Conservation (phyloP, 2,888 invertebrate species). For the Linnaemya vulpina region DNA sequence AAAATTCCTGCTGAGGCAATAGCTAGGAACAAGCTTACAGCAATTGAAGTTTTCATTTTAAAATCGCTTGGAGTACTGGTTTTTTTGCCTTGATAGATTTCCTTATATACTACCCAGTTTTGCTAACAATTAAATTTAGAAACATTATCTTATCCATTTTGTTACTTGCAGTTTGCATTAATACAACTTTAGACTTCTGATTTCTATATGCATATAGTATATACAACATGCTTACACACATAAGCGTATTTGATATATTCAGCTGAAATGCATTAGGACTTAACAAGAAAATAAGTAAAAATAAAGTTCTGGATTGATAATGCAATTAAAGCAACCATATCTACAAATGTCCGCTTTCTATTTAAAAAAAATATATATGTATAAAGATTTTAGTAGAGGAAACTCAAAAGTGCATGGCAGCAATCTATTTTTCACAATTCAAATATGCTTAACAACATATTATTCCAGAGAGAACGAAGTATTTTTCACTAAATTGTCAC, state of each 20-base stretch:
- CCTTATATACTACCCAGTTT: conserved; percentile 24
- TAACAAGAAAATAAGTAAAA: too few relatives aligned
- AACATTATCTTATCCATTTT: conserved; percentile 35
- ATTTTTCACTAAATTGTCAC: too few relatives aligned
- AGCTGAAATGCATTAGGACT: too few relatives aligned
- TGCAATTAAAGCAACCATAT: too few relatives aligned
- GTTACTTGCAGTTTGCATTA: background rate
- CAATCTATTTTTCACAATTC: too few relatives aligned
- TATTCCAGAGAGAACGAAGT: too few relatives aligned
- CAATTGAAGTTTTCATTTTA: conserved; percentile 73
- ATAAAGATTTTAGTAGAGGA: too few relatives aligned
- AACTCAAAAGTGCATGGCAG: too few relatives aligned
- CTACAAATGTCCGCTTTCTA: too few relatives aligned
- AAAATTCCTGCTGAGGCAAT: conserved; percentile 67
- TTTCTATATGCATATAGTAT: background rate
- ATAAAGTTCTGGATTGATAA: too few relatives aligned
- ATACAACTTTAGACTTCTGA: background rate
- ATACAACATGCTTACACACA: background rate
- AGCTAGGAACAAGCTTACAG: conserved; percentile 68
- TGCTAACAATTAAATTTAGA: background rate
- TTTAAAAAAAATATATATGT: too few relatives aligned
- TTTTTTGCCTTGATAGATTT: background rate
- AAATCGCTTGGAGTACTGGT: conserved; percentile 33
- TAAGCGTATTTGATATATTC: background rate
- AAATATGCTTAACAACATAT: too few relatives aligned